Conservation (phyloP, 2,113 vertebrate species). For the Leptobrachium leishanense region DNA sequence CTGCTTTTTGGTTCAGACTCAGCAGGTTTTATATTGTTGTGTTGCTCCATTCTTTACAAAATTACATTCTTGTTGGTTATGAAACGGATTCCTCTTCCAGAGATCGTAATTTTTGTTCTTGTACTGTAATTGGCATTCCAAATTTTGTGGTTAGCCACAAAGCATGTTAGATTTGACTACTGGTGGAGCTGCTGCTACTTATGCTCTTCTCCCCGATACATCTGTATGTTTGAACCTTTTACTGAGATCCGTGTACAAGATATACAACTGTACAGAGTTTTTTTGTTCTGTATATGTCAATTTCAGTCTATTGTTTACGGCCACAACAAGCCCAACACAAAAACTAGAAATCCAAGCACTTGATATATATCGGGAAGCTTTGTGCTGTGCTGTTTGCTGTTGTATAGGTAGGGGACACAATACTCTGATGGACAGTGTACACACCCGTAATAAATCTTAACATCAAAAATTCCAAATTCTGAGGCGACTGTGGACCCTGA, state of each 20-base stretch:
- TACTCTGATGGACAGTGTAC: too few relatives aligned
- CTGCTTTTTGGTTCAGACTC: background rate
- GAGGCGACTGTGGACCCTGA: too few relatives aligned
- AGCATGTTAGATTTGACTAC: constrained; percentile 55
- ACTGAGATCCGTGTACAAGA: background rate
- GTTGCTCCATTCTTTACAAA: background rate
- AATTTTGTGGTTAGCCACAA: constrained; percentile 66
- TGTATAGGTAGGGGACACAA: too few relatives aligned
- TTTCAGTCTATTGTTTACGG: too few relatives aligned
- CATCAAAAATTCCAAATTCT: too few relatives aligned
- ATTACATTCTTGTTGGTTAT: constrained; percentile 53
- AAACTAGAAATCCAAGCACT: too few relatives aligned
- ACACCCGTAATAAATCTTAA: too few relatives aligned
- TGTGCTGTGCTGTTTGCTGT: too few relatives aligned
- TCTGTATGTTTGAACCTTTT: background rate
- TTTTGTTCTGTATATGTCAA: too few relatives aligned
- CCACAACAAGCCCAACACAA: too few relatives aligned
- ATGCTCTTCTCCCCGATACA: constrained; percentile 33
- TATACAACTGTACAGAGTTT: too few relatives aligned
- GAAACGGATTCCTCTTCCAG: constrained; percentile 52
- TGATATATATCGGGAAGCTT: too few relatives aligned
- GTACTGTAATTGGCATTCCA: constrained; percentile 60
- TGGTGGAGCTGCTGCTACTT: constrained; percentile 53
- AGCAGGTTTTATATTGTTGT: background rate
- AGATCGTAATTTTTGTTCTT: constrained; percentile 59